A percentile compares a stretch with the other conserved stretches of the same genome.
These are phyloP conservation scores for Drosophila neocordata DNA, from an alignment of 1,140 invertebrate genomes.

Conservation along the genomic window DNA sequence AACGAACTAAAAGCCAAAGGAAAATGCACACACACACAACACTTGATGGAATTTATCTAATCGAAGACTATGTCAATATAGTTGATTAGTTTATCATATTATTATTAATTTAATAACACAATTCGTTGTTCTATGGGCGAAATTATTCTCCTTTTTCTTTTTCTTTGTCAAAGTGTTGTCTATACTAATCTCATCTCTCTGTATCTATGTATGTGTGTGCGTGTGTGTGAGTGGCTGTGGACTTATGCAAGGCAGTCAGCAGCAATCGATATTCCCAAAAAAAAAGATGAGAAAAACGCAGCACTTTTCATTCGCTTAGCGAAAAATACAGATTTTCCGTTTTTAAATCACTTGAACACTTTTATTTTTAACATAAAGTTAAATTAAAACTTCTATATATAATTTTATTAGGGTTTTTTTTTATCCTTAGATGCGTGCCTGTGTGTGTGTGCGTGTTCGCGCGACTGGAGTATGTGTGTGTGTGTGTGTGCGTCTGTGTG, in stretches of 20 bases:
- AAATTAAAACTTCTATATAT: neutral
- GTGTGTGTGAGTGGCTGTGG: constrained; percentile 51
- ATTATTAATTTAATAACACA: neutral
- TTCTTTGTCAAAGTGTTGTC: constrained; percentile 19
- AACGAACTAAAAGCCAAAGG: constrained; percentile 20
- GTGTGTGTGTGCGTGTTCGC: neutral
- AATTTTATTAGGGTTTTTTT: constrained; percentile 10
- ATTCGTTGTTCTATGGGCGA: constrained; percentile 5
- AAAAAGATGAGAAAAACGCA: constrained; percentile 35
- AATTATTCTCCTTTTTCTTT: neutral
- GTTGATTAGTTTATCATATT: constrained; percentile 25
- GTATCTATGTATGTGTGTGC: neutral
- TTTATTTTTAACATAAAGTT: constrained; percentile 11
- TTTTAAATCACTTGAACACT: constrained; percentile 14
- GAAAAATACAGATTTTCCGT: constrained; percentile 36
- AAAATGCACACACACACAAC: neutral
- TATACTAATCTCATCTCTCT: constrained; percentile 19
- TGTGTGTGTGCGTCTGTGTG: neutral
- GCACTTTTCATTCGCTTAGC: constrained; percentile 17
- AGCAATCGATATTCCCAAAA: constrained; percentile 80
- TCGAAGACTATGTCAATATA: constrained; percentile 10
- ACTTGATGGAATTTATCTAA: constrained; percentile 5
- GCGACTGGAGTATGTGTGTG: neutral
- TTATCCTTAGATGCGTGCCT: constrained; percentile 5
- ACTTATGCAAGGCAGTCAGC: constrained; percentile 77